phyloP scores from a whole-genome alignment of 2,113 vertebrate genomes.

The Hyla sarda region DNA sequence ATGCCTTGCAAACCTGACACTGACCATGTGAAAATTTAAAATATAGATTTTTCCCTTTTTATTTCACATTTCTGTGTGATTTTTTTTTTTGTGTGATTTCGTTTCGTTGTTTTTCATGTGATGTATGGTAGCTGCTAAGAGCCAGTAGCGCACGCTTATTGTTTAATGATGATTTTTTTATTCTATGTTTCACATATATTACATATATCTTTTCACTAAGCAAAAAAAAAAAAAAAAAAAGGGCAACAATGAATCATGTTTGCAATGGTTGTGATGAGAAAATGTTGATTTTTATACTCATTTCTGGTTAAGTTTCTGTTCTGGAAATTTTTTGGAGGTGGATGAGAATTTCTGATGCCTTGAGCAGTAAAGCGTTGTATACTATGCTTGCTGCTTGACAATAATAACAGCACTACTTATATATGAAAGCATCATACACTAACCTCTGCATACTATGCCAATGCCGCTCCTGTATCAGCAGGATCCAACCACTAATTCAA shows the following conservation, averaged over 20 bases:
- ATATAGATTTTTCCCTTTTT: background rate
- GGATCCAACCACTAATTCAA: conserved; percentile 44
- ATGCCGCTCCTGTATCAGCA: conserved; percentile 57
- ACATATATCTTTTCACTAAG: background rate
- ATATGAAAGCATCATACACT: conserved; percentile 41
- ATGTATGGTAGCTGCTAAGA: conserved; percentile 35
- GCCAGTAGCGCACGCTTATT: background rate
- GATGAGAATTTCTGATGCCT: conserved; percentile 18
- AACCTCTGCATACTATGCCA: conserved; percentile 44
- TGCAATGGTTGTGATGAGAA: background rate
- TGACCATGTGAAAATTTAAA: background rate
- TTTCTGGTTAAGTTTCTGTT: background rate
- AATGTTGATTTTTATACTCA: background rate
- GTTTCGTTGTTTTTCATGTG: background rate
- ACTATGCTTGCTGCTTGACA: conserved; percentile 10
- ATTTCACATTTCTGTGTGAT: background rate
- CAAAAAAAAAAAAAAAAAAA: conserved; percentile 32
- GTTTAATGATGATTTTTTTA: background rate
- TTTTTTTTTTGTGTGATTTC: background rate
- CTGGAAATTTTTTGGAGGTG: background rate
- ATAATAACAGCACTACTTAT: conserved; percentile 1
- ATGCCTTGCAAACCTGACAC: background rate
- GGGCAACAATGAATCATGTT: background rate
- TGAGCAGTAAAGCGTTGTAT: conserved; percentile 15
- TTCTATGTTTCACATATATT: background rate